Evolutionary conservation across 2,113 vertebrate species (phyloP).

Genomic region (Coptodon bakossiorum): DNA sequence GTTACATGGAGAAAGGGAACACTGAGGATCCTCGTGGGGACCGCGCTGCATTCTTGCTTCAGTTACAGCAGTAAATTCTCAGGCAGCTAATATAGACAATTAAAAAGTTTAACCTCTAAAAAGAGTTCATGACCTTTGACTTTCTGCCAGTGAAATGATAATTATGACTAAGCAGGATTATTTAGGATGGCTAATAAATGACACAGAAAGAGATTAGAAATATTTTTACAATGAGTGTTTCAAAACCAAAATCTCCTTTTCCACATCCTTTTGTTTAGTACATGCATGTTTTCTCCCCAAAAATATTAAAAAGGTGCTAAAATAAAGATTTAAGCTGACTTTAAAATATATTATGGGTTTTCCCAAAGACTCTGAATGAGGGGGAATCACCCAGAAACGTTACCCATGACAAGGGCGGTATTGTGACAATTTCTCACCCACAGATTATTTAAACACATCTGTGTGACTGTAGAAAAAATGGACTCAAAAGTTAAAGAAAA

Average conservation of each 20-base stretch:
- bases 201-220: not conserved
- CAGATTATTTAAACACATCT: not conserved
- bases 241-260: not conserved
- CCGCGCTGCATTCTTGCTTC: not conserved
- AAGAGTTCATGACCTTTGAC: conserved; percentile 17
- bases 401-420: not conserved
- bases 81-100: conserved; percentile 5
- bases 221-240: accelerated
- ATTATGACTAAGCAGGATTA: conserved; percentile 2
- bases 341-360: not conserved
- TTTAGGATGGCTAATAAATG: not conserved
- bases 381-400: not conserved
- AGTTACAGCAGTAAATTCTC: conserved; percentile 2
- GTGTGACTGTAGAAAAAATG: not conserved
- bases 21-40: not conserved
- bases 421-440: not conserved
- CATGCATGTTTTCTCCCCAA: not conserved
- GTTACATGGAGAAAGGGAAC: conserved; percentile 1
- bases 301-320: not conserved
- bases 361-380: not conserved
- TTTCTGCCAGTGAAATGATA: not conserved
- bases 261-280: accelerated
- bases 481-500: not conserved
- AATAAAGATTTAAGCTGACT: not conserved
- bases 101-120: conserved; percentile 26